These are phyloP conservation scores for Zoanthus sociatus DNA, from an alignment of 92 coral and sea anemone species.

Conservation along the genomic window DNA sequence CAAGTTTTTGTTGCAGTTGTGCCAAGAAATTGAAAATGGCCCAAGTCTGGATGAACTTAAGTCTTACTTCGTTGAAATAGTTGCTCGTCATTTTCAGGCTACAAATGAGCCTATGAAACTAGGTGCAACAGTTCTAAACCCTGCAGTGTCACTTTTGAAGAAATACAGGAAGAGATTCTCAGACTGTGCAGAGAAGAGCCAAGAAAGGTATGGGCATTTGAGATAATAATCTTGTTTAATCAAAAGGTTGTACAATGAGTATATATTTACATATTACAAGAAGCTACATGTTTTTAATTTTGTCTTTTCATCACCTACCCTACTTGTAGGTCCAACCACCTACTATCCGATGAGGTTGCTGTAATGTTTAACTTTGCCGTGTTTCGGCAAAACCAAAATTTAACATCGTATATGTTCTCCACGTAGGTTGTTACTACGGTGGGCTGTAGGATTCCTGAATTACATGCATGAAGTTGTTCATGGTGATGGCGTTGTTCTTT, in stretches of 20 bases:
- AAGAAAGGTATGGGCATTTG: background rate
- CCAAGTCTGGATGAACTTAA: background rate
- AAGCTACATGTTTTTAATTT: constrained; percentile 15
- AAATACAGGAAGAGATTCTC: constrained; percentile 1
- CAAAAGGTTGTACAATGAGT: background rate
- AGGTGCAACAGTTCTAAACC: background rate
- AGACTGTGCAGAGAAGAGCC: constrained; percentile 22
- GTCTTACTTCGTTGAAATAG: background rate
- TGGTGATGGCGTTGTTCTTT: constrained; percentile 35
- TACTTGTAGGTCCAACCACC: constrained; percentile 38
- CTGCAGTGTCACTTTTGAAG: background rate
- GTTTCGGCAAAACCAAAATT: constrained; percentile 57
- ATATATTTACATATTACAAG: background rate
- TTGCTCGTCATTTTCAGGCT: background rate
- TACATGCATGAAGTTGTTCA: constrained; percentile 19
- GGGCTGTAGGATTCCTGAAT: constrained; percentile 51
- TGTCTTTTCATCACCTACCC: constrained; percentile 1
- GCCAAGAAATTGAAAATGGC: background rate
- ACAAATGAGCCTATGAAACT: background rate
- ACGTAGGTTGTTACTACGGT: constrained; percentile 18
- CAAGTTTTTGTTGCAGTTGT: background rate
- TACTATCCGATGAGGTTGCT: constrained; percentile 18
- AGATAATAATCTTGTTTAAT: background rate
- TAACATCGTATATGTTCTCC: constrained; percentile 66
- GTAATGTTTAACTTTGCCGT: constrained; percentile 38